Evolutionary conservation across 64 coral and sea anemone species (phyloP).

Genomic region (Catalaphyllia jardinei): DNA sequence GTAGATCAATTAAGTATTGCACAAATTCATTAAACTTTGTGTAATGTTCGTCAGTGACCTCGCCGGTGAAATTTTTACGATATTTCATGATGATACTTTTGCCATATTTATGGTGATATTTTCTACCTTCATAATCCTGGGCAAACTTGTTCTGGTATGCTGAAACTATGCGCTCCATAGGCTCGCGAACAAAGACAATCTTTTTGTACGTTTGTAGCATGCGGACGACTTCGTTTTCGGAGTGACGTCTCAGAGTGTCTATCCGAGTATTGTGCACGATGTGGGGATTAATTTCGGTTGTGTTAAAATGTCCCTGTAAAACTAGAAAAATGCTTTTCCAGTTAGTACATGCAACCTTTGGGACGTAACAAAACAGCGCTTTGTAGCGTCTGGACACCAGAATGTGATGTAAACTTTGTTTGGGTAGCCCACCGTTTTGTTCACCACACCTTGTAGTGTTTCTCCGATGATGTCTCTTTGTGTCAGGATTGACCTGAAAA

Average conservation of each 20-base stretch:
- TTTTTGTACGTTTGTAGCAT: slow-evolving; percentile 73
- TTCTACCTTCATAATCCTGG: no score
- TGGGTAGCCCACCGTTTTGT: not conserved
- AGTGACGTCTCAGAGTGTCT: not conserved
- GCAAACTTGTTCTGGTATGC: slow-evolving; percentile 83
- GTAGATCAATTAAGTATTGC: not conserved
- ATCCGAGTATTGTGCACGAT: not conserved
- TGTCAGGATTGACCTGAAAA: not conserved
- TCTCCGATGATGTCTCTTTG: no score
- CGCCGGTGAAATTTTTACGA: not conserved
- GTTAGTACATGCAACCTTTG: slow-evolving; percentile 44
- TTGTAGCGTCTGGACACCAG: slow-evolving; percentile 37
- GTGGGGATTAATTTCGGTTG: not conserved
- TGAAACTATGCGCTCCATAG: slow-evolving; percentile 70
- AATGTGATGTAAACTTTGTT: not conserved
- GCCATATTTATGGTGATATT: not conserved
- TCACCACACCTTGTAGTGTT: no score
- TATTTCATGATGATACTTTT: not conserved
- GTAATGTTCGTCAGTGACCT: not conserved
- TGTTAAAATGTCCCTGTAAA: not conserved
- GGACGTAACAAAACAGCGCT: slow-evolving; percentile 34
- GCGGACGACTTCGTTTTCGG: not conserved
- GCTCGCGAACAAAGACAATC: slow-evolving; percentile 80
- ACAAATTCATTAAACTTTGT: slow-evolving; percentile 7
- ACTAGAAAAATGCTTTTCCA: slow-evolving; percentile 50